These are phyloP conservation scores for Phaenicophaeus curvirostris DNA, from an alignment of 2,797 vertebrate species.

Conservation along the genomic window DNA sequence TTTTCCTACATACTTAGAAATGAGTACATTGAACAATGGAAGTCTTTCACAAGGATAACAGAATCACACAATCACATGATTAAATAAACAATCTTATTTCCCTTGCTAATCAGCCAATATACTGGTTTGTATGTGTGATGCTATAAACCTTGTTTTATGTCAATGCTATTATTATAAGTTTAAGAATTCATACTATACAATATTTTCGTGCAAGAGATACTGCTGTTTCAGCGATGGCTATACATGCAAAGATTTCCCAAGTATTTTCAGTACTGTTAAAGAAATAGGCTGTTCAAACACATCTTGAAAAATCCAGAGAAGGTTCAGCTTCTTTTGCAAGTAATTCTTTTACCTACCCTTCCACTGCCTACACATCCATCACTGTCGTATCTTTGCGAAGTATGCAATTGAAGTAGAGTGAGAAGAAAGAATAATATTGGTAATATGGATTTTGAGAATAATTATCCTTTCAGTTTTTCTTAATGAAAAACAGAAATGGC, in stretches of 20 bases:
- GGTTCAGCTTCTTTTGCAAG: neutral
- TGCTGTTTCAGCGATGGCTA: neutral
- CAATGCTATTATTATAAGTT: neutral
- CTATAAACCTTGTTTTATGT: neutral
- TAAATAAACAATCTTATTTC: neutral
- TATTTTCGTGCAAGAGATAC: neutral
- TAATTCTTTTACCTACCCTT: neutral
- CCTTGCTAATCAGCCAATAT: neutral
- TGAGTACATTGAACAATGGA: neutral
- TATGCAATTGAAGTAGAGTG: conserved; percentile 13
- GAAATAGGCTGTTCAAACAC: neutral
- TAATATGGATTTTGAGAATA: conserved; percentile 72
- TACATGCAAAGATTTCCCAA: neutral
- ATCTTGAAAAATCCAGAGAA: neutral
- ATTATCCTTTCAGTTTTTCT: conserved; percentile 66
- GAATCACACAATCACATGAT: neutral
- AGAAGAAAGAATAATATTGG: conserved; percentile 20
- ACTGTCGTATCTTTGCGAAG: conserved; percentile 25
- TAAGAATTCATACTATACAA: neutral
- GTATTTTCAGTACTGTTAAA: neutral
- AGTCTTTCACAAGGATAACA: neutral
- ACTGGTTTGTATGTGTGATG: neutral
- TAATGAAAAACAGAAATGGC: conserved; percentile 65
- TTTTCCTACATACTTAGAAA: neutral
- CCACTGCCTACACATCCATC: neutral